phyloP scores from a whole-genome alignment of 2,113 vertebrate species.

The Rynchops niger region DNA sequence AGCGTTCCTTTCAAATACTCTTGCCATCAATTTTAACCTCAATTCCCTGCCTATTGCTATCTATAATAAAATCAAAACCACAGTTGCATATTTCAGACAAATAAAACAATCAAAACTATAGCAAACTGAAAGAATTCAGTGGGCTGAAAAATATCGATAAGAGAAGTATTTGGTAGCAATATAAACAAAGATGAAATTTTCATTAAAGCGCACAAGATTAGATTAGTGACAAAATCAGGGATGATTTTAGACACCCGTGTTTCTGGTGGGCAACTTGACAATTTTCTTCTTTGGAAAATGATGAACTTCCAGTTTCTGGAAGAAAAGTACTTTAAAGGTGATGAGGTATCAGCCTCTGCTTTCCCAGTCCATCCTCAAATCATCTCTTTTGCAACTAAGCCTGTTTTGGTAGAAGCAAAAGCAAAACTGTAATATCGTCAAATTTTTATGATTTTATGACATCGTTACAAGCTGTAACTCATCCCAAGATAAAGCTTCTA shows the following conservation, averaged over 20 bases:
- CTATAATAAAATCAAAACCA: not conserved
- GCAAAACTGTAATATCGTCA: not conserved
- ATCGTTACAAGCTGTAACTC: not conserved
- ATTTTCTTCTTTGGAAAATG: not conserved
- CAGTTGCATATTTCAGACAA: not conserved
- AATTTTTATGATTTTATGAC: not conserved
- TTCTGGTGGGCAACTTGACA: not conserved
- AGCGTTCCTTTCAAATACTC: not conserved
- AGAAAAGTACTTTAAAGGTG: not conserved
- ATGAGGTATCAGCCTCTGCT: not conserved
- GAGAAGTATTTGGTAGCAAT: not conserved
- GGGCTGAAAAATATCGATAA: not conserved
- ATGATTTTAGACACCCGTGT: not conserved
- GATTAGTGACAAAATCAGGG: not conserved
- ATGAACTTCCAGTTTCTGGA: not conserved
- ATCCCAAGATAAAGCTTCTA: not conserved
- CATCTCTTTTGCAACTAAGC: not conserved
- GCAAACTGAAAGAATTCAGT: not conserved
- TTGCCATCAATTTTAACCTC: not conserved
- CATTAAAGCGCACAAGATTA: not conserved
- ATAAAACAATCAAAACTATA: not conserved
- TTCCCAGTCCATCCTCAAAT: not conserved
- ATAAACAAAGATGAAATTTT: not conserved
- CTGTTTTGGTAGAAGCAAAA: not conserved
- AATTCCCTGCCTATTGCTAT: not conserved